phyloP scores from a whole-genome alignment of 2,797 vertebrate genomes.

The Protosalanx chinensis region DNA sequence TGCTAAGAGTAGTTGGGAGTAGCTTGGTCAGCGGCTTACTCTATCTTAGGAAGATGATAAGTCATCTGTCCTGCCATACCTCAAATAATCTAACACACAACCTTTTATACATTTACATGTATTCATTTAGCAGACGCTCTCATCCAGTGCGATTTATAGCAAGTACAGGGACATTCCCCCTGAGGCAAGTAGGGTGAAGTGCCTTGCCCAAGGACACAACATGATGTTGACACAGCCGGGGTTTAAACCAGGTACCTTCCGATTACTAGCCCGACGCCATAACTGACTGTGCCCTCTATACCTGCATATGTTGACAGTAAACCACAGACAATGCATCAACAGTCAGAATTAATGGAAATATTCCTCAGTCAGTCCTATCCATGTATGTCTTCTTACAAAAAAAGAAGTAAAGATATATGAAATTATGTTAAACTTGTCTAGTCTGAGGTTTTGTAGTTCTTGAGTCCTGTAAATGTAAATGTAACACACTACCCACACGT shows the following conservation, averaged over 20 bases:
- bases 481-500: too few relatives aligned
- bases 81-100: too few relatives aligned
- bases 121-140: too few relatives aligned
- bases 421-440: slow-evolving; percentile 25
- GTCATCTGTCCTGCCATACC: neutral
- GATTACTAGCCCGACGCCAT: neutral
- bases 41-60: neutral
- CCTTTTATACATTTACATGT: too few relatives aligned
- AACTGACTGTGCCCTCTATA: neutral
- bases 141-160: neutral
- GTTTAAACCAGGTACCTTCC: too few relatives aligned
- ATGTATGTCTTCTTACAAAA: neutral
- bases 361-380: slow-evolving; percentile 23
- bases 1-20: neutral
- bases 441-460: slow-evolving; percentile 32
- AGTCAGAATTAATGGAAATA: slow-evolving; percentile 21
- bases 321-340: slow-evolving; percentile 13
- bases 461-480: neutral
- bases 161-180: too few relatives aligned
- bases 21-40: neutral
- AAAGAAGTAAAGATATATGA: slow-evolving; percentile 17
- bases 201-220: too few relatives aligned
- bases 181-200: too few relatives aligned
- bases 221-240: too few relatives aligned
- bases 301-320: slow-evolving; percentile 17